phyloP scores from a whole-genome alignment of 2,797 vertebrate species.

The Gambelia wislizenii region DNA sequence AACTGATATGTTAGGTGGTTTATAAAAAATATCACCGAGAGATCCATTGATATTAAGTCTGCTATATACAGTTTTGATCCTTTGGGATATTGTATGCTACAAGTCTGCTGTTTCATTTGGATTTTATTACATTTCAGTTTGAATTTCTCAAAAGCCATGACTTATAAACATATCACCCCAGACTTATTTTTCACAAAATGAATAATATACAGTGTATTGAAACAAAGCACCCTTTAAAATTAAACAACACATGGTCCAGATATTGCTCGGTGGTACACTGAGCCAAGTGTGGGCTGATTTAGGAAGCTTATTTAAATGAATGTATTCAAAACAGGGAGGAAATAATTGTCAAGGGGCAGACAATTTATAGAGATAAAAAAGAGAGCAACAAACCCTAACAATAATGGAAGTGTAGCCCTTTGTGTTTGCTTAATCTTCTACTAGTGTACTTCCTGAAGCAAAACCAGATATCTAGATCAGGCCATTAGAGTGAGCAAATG shows the following conservation, averaged over 20 bases:
- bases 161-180: not conserved
- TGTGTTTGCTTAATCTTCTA: conserved; percentile 22
- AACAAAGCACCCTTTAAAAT: conserved; percentile 19
- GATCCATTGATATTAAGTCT: not conserved
- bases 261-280: not conserved
- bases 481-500: not conserved
- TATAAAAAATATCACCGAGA: not conserved
- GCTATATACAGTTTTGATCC: conserved; percentile 2
- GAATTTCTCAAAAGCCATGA: not conserved
- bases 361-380: not conserved
- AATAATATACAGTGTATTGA: not conserved
- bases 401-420: conserved; percentile 3
- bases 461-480: conserved; percentile 13
- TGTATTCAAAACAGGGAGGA: conserved; percentile 8
- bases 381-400: not conserved
- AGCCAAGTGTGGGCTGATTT: not conserved
- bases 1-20: conserved; percentile 24
- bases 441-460: conserved; percentile 1
- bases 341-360: conserved; percentile 10
- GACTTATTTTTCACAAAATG: not conserved
- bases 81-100: conserved; percentile 11
- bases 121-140: conserved; percentile 24
- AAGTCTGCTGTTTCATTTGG: conserved; percentile 16
- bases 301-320: not conserved
- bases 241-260: not conserved